Percentiles rank a stretch among this genome's conserved stretches.
Evolutionary conservation across 2,797 vertebrate genomes (phyloP).

Genomic region (Artibeus jamaicensis): DNA sequence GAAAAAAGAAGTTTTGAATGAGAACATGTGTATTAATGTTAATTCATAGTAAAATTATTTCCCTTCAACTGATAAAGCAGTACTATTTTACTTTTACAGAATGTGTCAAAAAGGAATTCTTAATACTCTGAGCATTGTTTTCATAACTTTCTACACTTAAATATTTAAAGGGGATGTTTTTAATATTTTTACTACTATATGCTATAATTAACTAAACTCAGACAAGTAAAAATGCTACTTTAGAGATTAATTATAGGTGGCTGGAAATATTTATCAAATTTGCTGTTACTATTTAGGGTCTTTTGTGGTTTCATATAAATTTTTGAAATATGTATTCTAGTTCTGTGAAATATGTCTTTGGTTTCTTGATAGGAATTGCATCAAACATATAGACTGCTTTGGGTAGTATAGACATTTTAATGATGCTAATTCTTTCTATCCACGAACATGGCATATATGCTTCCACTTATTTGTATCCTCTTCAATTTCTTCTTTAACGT

Average conservation of each 20-base stretch:
- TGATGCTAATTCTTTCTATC: no score
- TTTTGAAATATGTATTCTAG: background rate
- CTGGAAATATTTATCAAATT: background rate
- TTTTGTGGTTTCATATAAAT: background rate
- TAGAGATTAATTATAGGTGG: background rate
- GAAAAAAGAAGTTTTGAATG: background rate
- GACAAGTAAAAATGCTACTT: background rate
- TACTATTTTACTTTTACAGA: background rate
- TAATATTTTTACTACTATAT: background rate
- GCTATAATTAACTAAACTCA: background rate
- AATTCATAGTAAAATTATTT: background rate
- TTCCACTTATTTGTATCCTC: no score
- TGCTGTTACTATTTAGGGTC: background rate
- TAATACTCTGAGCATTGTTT: background rate
- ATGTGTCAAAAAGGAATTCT: background rate
- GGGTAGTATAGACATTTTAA: no score
- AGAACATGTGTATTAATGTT: background rate
- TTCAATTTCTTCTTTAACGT: no score
- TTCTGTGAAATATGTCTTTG: no score
- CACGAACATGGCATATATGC: no score
- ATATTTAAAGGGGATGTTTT: background rate
- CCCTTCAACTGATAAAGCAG: background rate
- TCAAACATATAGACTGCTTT: no score
- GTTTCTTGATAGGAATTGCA: no score
- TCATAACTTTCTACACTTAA: background rate